Evolutionary conservation across 2,797 vertebrate genomes (phyloP), one percentile per base, ranked within the genome.

Genomic region (Malurus splendens): DNA sequence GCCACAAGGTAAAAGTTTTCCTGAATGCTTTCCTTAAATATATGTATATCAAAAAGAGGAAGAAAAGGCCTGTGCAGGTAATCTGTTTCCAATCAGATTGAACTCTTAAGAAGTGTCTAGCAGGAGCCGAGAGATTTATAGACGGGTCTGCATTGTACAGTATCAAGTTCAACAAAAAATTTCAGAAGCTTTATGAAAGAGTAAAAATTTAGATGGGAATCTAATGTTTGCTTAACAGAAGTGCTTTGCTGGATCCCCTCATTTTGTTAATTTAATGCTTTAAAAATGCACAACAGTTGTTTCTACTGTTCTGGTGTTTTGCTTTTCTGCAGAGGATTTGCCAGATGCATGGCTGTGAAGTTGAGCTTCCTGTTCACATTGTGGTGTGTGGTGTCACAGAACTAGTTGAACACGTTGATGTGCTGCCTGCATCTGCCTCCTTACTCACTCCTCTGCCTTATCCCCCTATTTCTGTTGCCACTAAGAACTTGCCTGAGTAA

Each of bases 1-100:
- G 98, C 99, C 59, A 99, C 99, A 3, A 99, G 99, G 99, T 99
- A 96, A 93, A 95, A 71, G 44, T n/a, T 70, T 75, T 68, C 61
- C 54, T 75, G 45, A 87, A 60, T 80, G 28, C 32, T 84, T 89
- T 86, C 59, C 38, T 72, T 76, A 75, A 79, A 76, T 79, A 24
- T 19, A 59, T n/a, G 18, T 59, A 1, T 93, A 50, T 90, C 7
- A 7, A 54, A 87, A 84, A 89, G 66, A 64, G 54, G 54, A 85
- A 68, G 79, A 74, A 92, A 48, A 85, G 75, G 74, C 75, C 90
- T 88, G 67, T 41, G 18, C 77, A 74, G 80, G 62, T 92, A 92
- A 88, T 94, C 91, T 96, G 65, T 94, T 95, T 94, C 90, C 72
- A 93, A 85, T 95, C 89, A 93, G 39, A 74, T 50, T 72, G 68